Evolutionary conservation across 2,113 vertebrate genomes (phyloP).

Genomic region (Excalfactoria chinensis): DNA sequence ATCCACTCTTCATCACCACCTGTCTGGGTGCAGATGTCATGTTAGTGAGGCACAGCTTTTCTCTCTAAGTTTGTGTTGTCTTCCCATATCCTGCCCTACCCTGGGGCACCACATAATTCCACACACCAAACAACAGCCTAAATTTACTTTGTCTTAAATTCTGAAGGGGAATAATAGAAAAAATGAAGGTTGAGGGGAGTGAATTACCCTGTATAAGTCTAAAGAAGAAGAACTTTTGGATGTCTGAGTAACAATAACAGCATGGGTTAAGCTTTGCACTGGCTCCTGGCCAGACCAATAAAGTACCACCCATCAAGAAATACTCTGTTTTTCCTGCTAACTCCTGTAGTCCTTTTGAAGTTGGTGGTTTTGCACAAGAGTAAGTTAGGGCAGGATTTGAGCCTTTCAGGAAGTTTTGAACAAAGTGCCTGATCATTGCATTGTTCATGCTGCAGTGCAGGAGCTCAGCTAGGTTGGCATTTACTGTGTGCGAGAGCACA

Average conservation of each 20-base stretch:
- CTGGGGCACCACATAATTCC: not conserved
- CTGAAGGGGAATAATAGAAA: not conserved
- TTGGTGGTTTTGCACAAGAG: not conserved
- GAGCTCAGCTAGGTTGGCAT: conserved; percentile 40
- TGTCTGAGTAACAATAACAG: not conserved
- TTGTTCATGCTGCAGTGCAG: conserved; percentile 2
- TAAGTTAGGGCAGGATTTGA: conserved; percentile 30
- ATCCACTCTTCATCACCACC: not conserved
- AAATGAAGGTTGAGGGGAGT: not conserved
- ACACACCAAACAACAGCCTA: not conserved
- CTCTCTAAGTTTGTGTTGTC: not conserved
- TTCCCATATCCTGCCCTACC: not conserved
- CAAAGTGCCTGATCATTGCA: not conserved
- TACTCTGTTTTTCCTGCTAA: conserved; percentile 2
- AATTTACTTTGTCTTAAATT: not conserved
- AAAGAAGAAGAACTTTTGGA: not conserved
- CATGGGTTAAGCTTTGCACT: not conserved
- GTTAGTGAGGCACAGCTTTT: not conserved
- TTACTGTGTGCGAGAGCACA: not conserved
- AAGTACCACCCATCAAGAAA: conserved; percentile 42
- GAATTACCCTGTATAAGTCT: not conserved
- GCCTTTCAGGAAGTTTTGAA: conserved; percentile 40
- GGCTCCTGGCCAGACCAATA: conserved; percentile 33
- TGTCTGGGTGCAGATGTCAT: not conserved
- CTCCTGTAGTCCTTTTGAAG: conserved; percentile 1